Conservation (phyloP, 2,888 invertebrate genomes). For the Mycalesis mineus region DNA sequence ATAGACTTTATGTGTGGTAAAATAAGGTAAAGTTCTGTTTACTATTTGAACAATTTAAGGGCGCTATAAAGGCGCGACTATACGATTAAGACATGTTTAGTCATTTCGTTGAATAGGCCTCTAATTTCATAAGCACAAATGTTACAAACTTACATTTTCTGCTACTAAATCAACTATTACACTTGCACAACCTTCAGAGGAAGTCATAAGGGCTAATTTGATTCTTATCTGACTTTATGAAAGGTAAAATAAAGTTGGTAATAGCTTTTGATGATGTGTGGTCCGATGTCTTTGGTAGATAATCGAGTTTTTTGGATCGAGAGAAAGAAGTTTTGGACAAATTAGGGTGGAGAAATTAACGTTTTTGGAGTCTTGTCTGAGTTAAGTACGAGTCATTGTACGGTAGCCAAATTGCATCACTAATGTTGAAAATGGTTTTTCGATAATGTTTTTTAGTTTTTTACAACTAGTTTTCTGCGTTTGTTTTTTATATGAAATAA, state of each 20-base stretch:
- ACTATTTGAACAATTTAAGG: slow-evolving; percentile 4
- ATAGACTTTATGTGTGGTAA: neutral
- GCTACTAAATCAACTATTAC: neutral
- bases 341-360: slow-evolving; percentile 10
- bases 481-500: too few relatives aligned
- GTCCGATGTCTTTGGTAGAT: slow-evolving; percentile 29
- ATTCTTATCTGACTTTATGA: neutral
- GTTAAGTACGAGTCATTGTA: neutral
- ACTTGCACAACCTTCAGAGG: slow-evolving; percentile 1
- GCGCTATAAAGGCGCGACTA: slow-evolving; percentile 18
- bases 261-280: slow-evolving; percentile 32
- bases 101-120: slow-evolving; percentile 47
- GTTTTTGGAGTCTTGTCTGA: neutral
- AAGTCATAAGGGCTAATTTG: neutral
- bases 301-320: slow-evolving; percentile 26
- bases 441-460: too few relatives aligned
- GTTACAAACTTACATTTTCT: slow-evolving; percentile 23
- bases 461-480: too few relatives aligned
- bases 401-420: neutral
- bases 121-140: slow-evolving; percentile 46
- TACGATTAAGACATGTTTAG: slow-evolving; percentile 40
- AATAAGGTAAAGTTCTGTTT: slow-evolving; percentile 6
- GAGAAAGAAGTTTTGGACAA: slow-evolving; percentile 23
- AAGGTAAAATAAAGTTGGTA: slow-evolving; percentile 16
- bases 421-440: too few relatives aligned